Conservation (phyloP, 2,113 vertebrate species). For the Nannospalax galili region DNA sequence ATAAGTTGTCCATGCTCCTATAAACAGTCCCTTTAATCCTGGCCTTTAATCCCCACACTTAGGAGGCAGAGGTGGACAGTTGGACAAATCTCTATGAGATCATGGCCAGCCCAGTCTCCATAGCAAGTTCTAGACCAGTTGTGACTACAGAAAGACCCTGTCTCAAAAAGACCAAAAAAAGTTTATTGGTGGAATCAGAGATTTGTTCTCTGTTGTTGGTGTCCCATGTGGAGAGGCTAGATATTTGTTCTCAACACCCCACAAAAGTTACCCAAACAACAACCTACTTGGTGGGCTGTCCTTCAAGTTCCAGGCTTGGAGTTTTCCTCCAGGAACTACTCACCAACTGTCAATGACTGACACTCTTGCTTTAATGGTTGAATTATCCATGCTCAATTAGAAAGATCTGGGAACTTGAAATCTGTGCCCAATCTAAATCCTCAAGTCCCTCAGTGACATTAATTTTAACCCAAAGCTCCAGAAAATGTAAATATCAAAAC, state of each 20-base stretch:
- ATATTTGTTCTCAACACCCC: background rate
- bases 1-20: no score
- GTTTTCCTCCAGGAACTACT: background rate
- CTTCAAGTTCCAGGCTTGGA: background rate
- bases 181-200: no score
- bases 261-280: background rate
- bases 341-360: background rate
- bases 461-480: conserved; percentile 28
- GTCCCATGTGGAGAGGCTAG: background rate
- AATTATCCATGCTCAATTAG: background rate
- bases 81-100: no score
- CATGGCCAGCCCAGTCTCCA: no score
- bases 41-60: no score
- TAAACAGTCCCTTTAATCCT: background rate
- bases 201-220: background rate
- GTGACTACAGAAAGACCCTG: no score
- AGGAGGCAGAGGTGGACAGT: no score
- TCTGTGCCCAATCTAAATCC: background rate
- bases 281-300: background rate
- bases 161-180: no score
- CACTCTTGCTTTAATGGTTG: background rate
- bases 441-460: background rate
- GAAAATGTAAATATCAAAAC: background rate
- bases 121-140: no score
- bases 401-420: background rate